phyloP scores from a whole-genome alignment of 2,888 invertebrate species.

The Limnephilus rhombicus region DNA sequence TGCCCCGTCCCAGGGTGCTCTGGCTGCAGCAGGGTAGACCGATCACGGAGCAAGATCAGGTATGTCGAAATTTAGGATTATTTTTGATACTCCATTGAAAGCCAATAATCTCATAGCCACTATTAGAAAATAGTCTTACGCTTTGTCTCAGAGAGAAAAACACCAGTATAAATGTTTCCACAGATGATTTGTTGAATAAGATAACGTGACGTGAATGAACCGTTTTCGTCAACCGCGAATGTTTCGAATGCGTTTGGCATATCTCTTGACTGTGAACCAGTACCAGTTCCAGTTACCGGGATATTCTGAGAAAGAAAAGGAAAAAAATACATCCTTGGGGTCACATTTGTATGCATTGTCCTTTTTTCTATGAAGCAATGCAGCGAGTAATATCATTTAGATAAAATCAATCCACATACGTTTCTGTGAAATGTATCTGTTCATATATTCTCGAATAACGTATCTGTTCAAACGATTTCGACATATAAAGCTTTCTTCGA shows the following conservation, averaged over 20 bases:
- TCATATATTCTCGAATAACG: background rate
- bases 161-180: too few species aligned
- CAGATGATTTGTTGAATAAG: too few species aligned
- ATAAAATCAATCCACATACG: constrained; percentile 8
- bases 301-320: constrained; percentile 32
- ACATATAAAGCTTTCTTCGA: background rate
- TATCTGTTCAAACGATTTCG: background rate
- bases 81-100: background rate
- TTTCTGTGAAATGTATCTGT: background rate
- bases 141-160: too few species aligned
- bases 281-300: background rate
- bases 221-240: too few species aligned
- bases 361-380: constrained; percentile 28
- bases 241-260: too few species aligned
- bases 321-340: constrained; percentile 57
- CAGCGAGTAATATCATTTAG: constrained; percentile 6
- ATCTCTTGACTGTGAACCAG: too few species aligned
- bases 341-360: constrained; percentile 59
- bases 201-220: too few species aligned
- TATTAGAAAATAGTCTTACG: too few species aligned
- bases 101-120: too few species aligned
- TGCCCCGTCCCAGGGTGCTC: constrained; percentile 91
- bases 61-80: constrained; percentile 61
- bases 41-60: constrained; percentile 84
- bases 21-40: constrained; percentile 93